phyloP scores from a whole-genome alignment of 2,888 invertebrate genomes.

The Ctenicera cuprea region DNA sequence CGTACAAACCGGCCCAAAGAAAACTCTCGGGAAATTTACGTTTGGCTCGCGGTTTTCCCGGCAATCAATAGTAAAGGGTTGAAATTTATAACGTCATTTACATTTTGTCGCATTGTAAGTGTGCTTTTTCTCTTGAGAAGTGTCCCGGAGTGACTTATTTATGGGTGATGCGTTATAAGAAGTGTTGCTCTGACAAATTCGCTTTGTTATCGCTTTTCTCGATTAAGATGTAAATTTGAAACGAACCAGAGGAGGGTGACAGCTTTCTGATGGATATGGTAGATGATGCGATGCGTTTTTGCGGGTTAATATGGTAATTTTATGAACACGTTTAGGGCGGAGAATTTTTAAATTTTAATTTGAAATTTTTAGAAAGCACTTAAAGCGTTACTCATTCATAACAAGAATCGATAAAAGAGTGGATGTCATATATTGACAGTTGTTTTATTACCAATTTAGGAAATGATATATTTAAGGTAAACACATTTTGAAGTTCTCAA shows the following conservation, averaged over 20 bases:
- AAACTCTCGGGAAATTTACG: conserved; percentile 6
- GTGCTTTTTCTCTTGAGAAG: conserved; percentile 28
- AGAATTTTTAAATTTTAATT: too few relatives aligned
- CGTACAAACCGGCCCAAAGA: neutral
- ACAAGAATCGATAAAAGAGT: too few relatives aligned
- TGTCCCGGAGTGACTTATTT: conserved; percentile 16
- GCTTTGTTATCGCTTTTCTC: conserved; percentile 16
- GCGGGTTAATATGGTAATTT: too few relatives aligned
- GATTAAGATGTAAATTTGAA: conserved; percentile 30
- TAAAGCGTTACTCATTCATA: too few relatives aligned
- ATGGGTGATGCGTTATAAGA: conserved; percentile 7
- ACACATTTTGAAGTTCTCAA: too few relatives aligned
- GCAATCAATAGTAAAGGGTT: conserved; percentile 39
- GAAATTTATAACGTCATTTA: conserved; percentile 38
- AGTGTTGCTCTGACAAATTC: conserved; percentile 25
- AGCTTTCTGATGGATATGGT: conserved; percentile 5
- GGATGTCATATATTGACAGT: too few relatives aligned
- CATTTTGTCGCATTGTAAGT: conserved; percentile 37
- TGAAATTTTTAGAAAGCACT: too few relatives aligned
- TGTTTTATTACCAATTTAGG: too few relatives aligned
- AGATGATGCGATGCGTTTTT: neutral
- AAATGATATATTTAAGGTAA: too few relatives aligned
- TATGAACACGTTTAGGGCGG: too few relatives aligned
- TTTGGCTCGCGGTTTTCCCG: conserved; percentile 12
- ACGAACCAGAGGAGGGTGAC: conserved; percentile 1